Evolutionary conservation across 2,797 vertebrate genomes (phyloP).

Genomic region (Galago senegalensis): DNA sequence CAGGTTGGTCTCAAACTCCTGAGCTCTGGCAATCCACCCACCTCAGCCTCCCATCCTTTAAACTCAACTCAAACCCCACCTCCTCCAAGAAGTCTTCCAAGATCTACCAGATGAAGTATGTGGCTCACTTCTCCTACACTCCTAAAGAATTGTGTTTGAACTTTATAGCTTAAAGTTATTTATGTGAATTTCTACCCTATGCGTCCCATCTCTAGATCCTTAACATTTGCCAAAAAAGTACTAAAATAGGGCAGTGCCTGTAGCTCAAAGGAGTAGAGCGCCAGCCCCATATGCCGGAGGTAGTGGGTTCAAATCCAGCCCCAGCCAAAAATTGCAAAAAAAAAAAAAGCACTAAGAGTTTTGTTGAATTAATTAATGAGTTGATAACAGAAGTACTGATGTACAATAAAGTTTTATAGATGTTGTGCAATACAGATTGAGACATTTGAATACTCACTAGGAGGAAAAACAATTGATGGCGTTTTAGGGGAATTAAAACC

Average conservation of each 20-base stretch:
- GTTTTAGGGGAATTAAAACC: not conserved
- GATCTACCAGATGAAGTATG: not conserved
- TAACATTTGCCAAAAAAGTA: not conserved
- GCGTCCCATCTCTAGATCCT: not conserved
- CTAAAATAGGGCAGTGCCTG: not conserved
- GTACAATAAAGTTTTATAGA: not conserved
- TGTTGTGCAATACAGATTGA: not conserved
- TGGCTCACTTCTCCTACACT: not conserved
- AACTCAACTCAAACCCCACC: not conserved
- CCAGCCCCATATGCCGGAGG: too few species aligned
- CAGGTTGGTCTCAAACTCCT: too few species aligned
- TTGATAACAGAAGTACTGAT: not conserved
- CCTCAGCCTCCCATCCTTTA: not conserved
- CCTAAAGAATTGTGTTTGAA: not conserved
- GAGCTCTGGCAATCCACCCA: too few species aligned
- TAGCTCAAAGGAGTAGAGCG: too few species aligned
- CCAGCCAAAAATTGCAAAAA: too few species aligned
- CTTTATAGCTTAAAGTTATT: not conserved
- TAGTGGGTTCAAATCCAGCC: too few species aligned
- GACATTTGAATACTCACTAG: not conserved
- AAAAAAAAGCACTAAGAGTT: not conserved
- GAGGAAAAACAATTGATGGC: not conserved
- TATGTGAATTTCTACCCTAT: not conserved
- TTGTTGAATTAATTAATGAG: not conserved
- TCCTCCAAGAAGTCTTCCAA: slow-evolving; percentile 44